Conservation (phyloP, 2,797 vertebrate genomes). For the Leptoclinus maculatus region DNA sequence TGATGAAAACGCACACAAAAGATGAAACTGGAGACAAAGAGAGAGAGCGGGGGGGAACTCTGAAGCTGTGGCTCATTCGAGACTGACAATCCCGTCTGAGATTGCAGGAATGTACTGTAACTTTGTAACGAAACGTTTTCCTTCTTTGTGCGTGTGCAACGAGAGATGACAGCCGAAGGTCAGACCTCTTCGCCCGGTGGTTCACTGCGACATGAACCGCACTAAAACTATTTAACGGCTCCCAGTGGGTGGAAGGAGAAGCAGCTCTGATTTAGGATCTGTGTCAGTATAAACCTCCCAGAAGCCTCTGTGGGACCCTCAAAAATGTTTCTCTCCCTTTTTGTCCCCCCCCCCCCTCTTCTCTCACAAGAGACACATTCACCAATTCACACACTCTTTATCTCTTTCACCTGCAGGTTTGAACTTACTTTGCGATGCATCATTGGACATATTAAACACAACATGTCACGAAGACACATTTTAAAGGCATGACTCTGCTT, state of each 20-base stretch:
- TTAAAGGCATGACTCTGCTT: not conserved
- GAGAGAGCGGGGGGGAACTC: conserved; percentile 9
- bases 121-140: not conserved
- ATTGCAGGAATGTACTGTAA: conserved; percentile 22
- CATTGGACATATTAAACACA: conserved; percentile 11
- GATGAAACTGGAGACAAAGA: conserved; percentile 56
- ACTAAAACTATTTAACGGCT: conserved; percentile 22
- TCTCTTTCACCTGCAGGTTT: not conserved
- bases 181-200: conserved; percentile 1
- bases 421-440: not conserved
- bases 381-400: conserved; percentile 22
- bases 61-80: conserved; percentile 26
- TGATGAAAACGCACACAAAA: conserved; percentile 68
- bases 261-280: conserved; percentile 42
- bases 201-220: conserved; percentile 15
- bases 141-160: not conserved
- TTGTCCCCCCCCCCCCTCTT: not conserved
- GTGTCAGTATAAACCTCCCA: conserved; percentile 24
- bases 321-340: conserved; percentile 10
- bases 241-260: conserved; percentile 13
- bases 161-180: conserved; percentile 1
- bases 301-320: conserved; percentile 27
- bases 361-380: not conserved
- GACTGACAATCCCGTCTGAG: conserved; percentile 6
- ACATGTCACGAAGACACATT: not conserved